Conservation (phyloP, 2,113 vertebrate species). For the Pollachius pollachius region DNA sequence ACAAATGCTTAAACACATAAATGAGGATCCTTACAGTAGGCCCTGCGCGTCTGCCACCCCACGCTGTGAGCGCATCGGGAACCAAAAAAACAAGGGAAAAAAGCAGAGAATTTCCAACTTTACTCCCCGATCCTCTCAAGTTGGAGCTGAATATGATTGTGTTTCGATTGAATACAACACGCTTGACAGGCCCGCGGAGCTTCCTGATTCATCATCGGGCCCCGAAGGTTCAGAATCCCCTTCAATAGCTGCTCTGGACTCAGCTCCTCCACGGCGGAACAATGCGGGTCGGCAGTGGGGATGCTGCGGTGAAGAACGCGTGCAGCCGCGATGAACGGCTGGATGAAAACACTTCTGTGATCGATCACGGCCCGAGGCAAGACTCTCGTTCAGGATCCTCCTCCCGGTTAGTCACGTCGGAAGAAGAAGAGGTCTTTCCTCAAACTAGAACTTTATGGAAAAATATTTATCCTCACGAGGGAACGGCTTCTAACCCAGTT, state of each 20-base stretch:
- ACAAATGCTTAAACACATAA: too few relatives aligned
- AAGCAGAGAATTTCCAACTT: conserved; percentile 22
- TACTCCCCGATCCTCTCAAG: conserved; percentile 23
- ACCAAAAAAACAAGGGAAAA: conserved; percentile 9
- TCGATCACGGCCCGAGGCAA: conserved; percentile 68
- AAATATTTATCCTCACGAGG: conserved; percentile 4
- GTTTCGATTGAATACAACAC: conserved; percentile 59
- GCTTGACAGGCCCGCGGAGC: conserved; percentile 27
- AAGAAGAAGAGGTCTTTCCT: conserved; percentile 50
- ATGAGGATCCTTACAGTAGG: too few relatives aligned
- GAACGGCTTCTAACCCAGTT: neutral
- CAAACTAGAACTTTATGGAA: conserved; percentile 46
- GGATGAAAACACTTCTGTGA: conserved; percentile 66
- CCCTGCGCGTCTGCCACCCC: conserved; percentile 17
- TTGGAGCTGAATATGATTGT: conserved; percentile 30
- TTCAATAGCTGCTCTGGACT: conserved; percentile 57
- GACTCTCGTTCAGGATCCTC: conserved; percentile 65
- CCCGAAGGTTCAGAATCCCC: conserved; percentile 40
- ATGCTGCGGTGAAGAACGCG: conserved; percentile 46
- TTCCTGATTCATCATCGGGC: conserved; percentile 32
- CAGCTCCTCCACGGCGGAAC: conserved; percentile 56
- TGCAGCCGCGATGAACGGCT: conserved; percentile 58
- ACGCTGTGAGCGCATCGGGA: conserved; percentile 17
- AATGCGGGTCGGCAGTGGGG: conserved; percentile 54
- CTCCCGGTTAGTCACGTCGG: conserved; percentile 53